Evolutionary conservation across 2,797 vertebrate species (phyloP).

Genomic region (Nyctalus aviator): DNA sequence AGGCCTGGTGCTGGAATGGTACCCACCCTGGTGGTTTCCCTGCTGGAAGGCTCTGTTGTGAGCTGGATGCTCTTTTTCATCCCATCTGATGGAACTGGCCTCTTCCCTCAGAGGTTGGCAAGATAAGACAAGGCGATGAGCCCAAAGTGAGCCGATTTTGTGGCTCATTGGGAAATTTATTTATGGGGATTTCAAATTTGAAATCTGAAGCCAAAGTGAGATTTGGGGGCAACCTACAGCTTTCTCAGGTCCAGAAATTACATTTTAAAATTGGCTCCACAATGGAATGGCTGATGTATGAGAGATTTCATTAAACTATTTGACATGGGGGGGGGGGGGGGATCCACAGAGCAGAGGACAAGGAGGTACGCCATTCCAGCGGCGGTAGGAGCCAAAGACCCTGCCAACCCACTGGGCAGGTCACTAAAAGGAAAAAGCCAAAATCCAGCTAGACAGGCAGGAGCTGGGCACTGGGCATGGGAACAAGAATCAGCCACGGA

Average conservation of each 20-base stretch:
- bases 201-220: slow-evolving; percentile 7
- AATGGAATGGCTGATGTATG: neutral
- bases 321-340: neutral
- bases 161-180: slow-evolving; percentile 6
- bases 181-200: neutral
- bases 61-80: neutral
- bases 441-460: neutral
- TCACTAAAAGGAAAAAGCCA: neutral
- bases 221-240: neutral
- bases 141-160: neutral
- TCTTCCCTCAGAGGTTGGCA: neutral
- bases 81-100: neutral
- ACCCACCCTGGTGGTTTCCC: neutral
- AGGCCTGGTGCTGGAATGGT: no score
- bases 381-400: neutral
- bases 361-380: neutral
- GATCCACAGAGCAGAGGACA: no score
- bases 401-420: neutral
- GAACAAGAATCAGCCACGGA: neutral
- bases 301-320: neutral
- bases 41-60: neutral
- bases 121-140: slow-evolving; percentile 9
- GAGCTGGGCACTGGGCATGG: neutral
- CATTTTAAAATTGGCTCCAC: neutral
- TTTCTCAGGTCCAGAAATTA: neutral